Evolutionary conservation across 2,888 invertebrate genomes (phyloP).

Genomic region (Calameuta idolon): DNA sequence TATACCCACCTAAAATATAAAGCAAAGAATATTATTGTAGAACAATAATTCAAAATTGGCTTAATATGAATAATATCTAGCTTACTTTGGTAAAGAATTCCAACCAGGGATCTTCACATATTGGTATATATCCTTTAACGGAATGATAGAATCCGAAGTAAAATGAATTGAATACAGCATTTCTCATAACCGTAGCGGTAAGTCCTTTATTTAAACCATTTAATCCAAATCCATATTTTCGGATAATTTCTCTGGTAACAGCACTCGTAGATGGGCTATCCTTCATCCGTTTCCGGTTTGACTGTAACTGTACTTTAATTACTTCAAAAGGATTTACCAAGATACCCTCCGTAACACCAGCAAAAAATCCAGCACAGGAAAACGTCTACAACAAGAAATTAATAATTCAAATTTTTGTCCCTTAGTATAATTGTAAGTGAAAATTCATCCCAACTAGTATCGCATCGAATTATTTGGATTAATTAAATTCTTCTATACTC

Average conservation of each 20-base stretch:
- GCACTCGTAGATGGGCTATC: conserved; percentile 81
- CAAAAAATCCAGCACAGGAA: conserved; percentile 87
- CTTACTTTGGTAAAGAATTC: conserved; percentile 79
- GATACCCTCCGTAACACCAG: conserved; percentile 92
- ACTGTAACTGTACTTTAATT: conserved; percentile 90
- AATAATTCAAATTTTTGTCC: conserved; percentile 4
- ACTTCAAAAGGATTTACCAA: conserved; percentile 96
- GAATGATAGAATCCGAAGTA: conserved; percentile 97
- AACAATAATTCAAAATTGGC: conserved; percentile 9
- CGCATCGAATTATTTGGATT: not conserved
- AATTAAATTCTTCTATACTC: conserved; percentile 51
- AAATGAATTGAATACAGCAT: conserved; percentile 92
- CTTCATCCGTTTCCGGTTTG: conserved; percentile 75
- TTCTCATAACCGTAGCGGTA: conserved; percentile 88
- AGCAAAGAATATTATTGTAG: conserved; percentile 27
- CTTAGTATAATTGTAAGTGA: not conserved
- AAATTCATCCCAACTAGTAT: not conserved
- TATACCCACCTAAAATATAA: conserved; percentile 70
- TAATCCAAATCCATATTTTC: conserved; percentile 81
- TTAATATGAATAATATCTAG: not conserved
- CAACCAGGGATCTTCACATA: conserved; percentile 75
- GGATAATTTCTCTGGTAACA: conserved; percentile 84
- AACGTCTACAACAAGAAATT: conserved; percentile 76
- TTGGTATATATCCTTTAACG: conserved; percentile 80
- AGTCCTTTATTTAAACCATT: conserved; percentile 89